These are phyloP conservation scores for Pristionchus entomophagus DNA, from an alignment of 2,888 invertebrate species.

Conservation along the genomic window DNA sequence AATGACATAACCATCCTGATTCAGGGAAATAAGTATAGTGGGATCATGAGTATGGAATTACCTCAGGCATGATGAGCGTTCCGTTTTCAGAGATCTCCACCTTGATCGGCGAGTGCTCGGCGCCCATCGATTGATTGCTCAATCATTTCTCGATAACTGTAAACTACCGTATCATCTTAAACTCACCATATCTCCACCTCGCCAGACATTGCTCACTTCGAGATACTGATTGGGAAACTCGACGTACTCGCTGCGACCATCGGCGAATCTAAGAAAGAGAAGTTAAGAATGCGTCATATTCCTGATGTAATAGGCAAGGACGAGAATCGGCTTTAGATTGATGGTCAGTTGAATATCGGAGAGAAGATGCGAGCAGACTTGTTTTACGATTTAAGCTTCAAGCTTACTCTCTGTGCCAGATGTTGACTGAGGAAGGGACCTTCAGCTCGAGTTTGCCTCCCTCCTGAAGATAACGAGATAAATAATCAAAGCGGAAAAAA, in stretches of 20 bases:
- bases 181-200: neutral
- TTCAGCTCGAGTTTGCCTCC: neutral
- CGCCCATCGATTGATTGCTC: neutral
- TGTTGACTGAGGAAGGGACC: neutral
- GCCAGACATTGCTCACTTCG: neutral
- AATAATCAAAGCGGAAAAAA: neutral
- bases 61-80: constrained; percentile 15
- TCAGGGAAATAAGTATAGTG: neutral
- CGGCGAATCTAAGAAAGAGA: neutral
- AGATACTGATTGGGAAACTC: neutral
- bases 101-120: neutral
- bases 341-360: no score
- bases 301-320: no score
- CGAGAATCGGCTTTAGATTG: no score
- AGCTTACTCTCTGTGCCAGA: constrained; percentile 26
- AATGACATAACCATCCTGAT: neutral
- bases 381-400: neutral
- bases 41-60: neutral
- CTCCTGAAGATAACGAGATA: neutral
- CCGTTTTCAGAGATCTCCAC: neutral
- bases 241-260: neutral
- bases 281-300: neutral
- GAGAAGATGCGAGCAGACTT: neutral
- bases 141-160: neutral
- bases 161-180: no score